Conservation (phyloP, 2,797 vertebrate species). For the Ceryle rudis region DNA sequence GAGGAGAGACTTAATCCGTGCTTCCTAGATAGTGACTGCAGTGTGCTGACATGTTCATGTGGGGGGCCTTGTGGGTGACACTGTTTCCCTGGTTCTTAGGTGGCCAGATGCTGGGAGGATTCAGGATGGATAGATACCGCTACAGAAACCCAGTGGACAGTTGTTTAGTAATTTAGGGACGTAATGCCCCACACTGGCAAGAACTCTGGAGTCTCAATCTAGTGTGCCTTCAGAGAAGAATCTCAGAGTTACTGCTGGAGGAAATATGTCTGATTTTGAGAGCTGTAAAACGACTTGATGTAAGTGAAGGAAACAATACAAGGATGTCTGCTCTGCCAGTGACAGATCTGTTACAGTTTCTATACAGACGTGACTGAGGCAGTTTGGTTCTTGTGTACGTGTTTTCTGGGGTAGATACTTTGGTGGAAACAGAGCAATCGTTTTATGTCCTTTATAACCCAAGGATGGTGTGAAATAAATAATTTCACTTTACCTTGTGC, state of each 20-base stretch:
- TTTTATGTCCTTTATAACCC: not conserved
- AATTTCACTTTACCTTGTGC: not conserved
- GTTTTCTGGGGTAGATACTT: not conserved
- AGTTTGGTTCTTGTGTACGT: rapidly evolving
- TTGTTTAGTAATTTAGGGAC: not conserved
- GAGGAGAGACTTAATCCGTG: not conserved
- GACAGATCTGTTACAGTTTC: not conserved
- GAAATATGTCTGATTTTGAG: not conserved
- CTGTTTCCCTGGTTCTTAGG: not conserved
- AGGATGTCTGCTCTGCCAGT: not conserved
- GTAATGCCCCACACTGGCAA: not conserved
- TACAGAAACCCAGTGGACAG: not conserved
- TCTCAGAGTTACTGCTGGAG: not conserved
- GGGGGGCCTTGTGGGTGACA: not conserved
- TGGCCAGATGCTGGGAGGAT: not conserved
- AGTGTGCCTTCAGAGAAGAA: not conserved
- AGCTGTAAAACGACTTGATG: not conserved
- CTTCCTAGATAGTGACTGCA: not conserved
- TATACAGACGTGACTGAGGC: not conserved
- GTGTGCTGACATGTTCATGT: not conserved
- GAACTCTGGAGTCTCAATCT: not conserved
- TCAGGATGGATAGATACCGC: not conserved
- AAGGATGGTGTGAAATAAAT: not conserved
- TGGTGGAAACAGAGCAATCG: not conserved
- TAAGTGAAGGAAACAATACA: not conserved